These are phyloP conservation scores for Drosophila serrata DNA, from an alignment of 1,140 invertebrate genomes.

Conservation along the genomic window DNA sequence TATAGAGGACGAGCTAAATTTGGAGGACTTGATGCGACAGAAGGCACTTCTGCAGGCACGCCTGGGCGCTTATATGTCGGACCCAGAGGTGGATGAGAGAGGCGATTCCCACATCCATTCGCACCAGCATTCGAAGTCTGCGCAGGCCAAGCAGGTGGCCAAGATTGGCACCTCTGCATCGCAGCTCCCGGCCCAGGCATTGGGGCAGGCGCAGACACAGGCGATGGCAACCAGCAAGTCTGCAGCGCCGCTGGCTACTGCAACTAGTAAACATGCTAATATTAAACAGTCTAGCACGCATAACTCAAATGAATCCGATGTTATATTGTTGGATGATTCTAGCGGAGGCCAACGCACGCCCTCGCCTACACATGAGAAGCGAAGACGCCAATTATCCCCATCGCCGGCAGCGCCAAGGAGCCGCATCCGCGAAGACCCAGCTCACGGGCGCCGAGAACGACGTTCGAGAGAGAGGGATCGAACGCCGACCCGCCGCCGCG, in stretches of 20 bases:
- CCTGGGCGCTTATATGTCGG: constrained; percentile 87
- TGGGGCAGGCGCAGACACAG: constrained; percentile 9
- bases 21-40: constrained; percentile 95
- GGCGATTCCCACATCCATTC: constrained; percentile 19
- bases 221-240: constrained; percentile 60
- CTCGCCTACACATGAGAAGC: constrained; percentile 62
- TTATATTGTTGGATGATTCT: constrained; percentile 86
- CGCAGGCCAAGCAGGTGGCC: constrained; percentile 12
- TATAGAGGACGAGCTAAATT: constrained; percentile 94
- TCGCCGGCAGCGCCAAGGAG: constrained; percentile 28
- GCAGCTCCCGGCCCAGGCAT: constrained; percentile 14
- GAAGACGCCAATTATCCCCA: constrained; percentile 60
- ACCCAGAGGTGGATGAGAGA: constrained; percentile 83
- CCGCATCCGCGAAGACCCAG: constrained; percentile 43
- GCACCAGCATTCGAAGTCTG: constrained; percentile 9
- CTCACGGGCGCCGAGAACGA: constrained; percentile 39
- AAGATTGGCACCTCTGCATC: constrained; percentile 20
- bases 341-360: constrained; percentile 81
- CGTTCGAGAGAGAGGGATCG: constrained; percentile 54
- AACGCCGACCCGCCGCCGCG: constrained; percentile 56
- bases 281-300: constrained; percentile 80
- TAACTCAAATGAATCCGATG: constrained; percentile 84
- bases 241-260: constrained; percentile 70
- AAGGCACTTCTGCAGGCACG: constrained; percentile 90
- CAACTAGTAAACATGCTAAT: constrained; percentile 84